Conservation (phyloP, 2,113 vertebrate genomes). For the Caretta caretta region DNA sequence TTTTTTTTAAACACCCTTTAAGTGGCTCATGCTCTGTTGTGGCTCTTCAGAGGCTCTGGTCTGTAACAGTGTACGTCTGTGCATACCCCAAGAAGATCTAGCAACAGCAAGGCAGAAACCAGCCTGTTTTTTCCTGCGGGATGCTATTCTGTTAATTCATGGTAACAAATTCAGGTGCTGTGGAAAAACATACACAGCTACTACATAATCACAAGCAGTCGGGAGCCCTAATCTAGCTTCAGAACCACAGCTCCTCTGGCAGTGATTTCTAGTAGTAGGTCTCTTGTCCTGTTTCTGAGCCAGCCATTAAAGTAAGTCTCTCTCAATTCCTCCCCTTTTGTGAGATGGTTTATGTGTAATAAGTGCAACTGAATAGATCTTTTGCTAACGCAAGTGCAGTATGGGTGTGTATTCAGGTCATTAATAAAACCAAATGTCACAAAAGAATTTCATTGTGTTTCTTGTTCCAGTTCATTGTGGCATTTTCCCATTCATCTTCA, state of each 20-base stretch:
- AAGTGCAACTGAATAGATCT: background rate
- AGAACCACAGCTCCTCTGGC: background rate
- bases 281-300: background rate
- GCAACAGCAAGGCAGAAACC: background rate
- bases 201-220: background rate
- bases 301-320: background rate
- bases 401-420: background rate
- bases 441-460: accelerated
- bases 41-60: background rate
- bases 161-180: background rate
- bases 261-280: background rate
- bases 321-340: background rate
- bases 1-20: background rate
- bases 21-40: background rate
- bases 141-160: background rate
- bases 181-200: background rate
- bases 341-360: background rate
- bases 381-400: background rate
- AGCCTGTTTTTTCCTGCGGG: background rate
- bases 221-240: background rate
- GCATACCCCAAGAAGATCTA: background rate
- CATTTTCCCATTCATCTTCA: background rate
- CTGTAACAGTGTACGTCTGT: background rate
- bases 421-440: background rate
- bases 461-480: background rate